Conservation (phyloP, 2,888 invertebrate genomes). For the Silvanus unidentatus region DNA sequence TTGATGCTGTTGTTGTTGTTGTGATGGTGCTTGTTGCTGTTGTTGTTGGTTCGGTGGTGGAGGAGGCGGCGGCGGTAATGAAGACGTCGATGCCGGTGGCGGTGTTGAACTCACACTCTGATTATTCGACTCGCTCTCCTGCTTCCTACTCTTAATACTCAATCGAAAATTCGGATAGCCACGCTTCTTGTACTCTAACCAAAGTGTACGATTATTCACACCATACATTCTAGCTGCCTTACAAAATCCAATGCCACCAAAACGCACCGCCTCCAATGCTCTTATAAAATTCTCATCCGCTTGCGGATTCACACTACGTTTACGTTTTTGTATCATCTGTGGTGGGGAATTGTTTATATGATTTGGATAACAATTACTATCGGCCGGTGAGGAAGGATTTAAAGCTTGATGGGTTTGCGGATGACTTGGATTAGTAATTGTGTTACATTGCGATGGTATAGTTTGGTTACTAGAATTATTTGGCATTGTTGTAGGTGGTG, state of each 20-base stretch:
- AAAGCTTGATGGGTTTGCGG: constrained; percentile 14
- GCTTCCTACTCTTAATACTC: constrained; percentile 70
- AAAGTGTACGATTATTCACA: constrained; percentile 77
- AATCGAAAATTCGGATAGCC: constrained; percentile 77
- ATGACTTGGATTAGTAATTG: constrained; percentile 31
- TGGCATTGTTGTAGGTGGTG: constrained; percentile 35
- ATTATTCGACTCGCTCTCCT: constrained; percentile 43
- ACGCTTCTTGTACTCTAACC: constrained; percentile 79
- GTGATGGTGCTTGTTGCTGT: too few relatives aligned
- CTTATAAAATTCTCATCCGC: constrained; percentile 77
- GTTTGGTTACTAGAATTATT: constrained; percentile 40
- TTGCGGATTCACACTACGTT: constrained; percentile 73
- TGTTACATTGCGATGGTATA: constrained; percentile 11
- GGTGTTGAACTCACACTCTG: not conserved
- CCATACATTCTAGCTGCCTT: constrained; percentile 80
- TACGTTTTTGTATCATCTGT: constrained; percentile 54
- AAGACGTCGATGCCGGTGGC: not conserved
- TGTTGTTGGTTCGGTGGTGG: constrained; percentile 29
- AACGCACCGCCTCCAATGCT: constrained; percentile 74
- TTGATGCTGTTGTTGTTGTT: constrained; percentile 26
- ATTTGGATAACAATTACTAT: constrained; percentile 26
- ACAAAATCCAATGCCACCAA: constrained; percentile 79
- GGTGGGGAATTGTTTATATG: constrained; percentile 42
- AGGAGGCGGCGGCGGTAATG: constrained; percentile 30
- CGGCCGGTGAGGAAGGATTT: constrained; percentile 28